Conservation (phyloP, 2,113 vertebrate genomes). For the Rhinoderma darwinii region DNA sequence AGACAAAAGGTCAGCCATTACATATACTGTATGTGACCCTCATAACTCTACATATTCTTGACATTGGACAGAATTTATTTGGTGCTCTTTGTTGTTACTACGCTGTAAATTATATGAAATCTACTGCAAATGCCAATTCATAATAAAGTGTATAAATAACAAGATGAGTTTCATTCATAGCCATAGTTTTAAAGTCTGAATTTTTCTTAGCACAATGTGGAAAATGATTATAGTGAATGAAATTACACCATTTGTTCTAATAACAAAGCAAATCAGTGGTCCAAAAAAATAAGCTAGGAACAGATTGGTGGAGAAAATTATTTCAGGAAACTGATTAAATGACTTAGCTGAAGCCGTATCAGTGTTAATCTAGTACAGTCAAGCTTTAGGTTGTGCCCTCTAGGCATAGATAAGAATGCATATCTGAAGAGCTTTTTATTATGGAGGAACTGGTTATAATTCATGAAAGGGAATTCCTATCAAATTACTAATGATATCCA, state of each 20-base stretch:
- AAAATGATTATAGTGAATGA: constrained; percentile 32
- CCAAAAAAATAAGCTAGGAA: constrained; percentile 46
- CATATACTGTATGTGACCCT: background rate
- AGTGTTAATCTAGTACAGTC: constrained; percentile 45
- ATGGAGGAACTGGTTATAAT: constrained; percentile 32
- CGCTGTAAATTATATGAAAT: background rate
- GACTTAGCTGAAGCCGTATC: constrained; percentile 36
- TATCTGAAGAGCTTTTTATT: constrained; percentile 45
- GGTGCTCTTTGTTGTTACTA: background rate
- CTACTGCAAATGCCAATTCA: constrained; percentile 10
- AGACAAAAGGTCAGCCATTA: background rate
- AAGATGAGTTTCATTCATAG: constrained; percentile 13
- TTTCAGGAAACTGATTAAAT: constrained; percentile 50
- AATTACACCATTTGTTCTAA: constrained; percentile 48
- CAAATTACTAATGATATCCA: constrained; percentile 48
- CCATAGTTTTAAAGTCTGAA: background rate
- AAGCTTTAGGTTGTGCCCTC: constrained; percentile 48
- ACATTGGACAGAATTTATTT: background rate
- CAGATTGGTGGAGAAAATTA: constrained; percentile 44
- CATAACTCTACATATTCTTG: background rate
- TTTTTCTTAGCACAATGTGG: background rate
- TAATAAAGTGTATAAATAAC: constrained; percentile 26
- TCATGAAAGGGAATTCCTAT: constrained; percentile 26
- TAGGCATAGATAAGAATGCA: constrained; percentile 37
- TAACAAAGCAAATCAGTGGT: constrained; percentile 51